Conservation (phyloP, 1,140 invertebrate genomes). For the Elymnias hypermnestra region DNA sequence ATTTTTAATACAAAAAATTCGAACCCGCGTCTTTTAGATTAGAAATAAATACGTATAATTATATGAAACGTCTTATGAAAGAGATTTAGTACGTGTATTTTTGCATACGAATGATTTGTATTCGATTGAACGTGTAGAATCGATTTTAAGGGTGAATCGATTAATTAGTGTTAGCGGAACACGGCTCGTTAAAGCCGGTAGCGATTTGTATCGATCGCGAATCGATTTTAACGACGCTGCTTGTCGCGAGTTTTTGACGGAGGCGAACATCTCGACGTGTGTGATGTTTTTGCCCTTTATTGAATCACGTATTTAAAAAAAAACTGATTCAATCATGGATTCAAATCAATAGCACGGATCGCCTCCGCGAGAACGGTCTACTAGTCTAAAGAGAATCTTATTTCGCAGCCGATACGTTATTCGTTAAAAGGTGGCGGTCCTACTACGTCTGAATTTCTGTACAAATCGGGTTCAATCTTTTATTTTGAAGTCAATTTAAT, state of each 20-base stretch:
- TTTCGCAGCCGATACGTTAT: conserved; percentile 23
- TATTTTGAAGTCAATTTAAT: too few relatives aligned
- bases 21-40: conserved; percentile 22
- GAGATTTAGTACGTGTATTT: conserved; percentile 52
- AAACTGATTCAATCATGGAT: too few relatives aligned
- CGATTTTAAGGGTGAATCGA: conserved; percentile 11
- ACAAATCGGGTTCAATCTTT: too few relatives aligned
- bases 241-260: conserved; percentile 16
- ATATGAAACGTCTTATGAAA: conserved; percentile 41
- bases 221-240: conserved; percentile 6
- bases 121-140: conserved; percentile 15
- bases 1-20: too few relatives aligned
- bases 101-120: conserved; percentile 38
- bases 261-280: conserved; percentile 4
- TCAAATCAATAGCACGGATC: not conserved
- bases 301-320: too few relatives aligned
- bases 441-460: too few relatives aligned
- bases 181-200: conserved; percentile 7
- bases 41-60: conserved; percentile 23
- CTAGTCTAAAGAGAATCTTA: conserved; percentile 67
- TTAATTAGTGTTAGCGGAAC: conserved; percentile 9
- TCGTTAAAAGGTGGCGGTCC: conserved; percentile 31
- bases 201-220: not conserved
- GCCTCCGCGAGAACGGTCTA: conserved; percentile 18
- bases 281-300: not conserved